Conservation (phyloP, 2,113 vertebrate species). For the Mesoclemmys tuberculata region DNA sequence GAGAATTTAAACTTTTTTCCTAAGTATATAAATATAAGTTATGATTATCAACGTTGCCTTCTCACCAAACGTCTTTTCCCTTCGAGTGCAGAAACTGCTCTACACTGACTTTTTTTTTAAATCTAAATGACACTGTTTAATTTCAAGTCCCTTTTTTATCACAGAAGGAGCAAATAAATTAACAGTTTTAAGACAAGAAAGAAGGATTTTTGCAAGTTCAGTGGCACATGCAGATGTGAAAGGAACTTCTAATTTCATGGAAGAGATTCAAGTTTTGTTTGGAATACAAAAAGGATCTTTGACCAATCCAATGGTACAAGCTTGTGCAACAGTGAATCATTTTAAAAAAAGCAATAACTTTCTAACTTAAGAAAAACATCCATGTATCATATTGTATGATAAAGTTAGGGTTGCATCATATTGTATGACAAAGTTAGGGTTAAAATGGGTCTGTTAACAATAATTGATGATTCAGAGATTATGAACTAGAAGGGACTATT, state of each 20-base stretch:
- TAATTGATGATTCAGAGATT: too few relatives aligned
- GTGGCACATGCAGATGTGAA: not conserved
- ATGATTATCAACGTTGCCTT: not conserved
- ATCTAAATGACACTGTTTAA: not conserved
- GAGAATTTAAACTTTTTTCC: not conserved
- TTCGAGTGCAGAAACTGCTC: not conserved
- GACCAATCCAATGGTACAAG: not conserved
- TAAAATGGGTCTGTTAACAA: not conserved
- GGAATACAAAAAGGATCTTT: not conserved
- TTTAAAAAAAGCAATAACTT: not conserved
- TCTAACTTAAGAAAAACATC: not conserved
- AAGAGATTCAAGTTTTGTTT: not conserved
- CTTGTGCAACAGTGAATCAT: not conserved
- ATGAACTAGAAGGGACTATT: too few relatives aligned
- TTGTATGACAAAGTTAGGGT: not conserved
- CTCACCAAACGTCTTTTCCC: not conserved
- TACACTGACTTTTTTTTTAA: not conserved
- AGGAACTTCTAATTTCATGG: not conserved
- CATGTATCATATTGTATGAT: not conserved
- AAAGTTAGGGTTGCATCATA: not conserved
- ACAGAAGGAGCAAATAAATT: not conserved
- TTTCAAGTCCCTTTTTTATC: conserved; percentile 9
- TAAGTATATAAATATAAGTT: not conserved
- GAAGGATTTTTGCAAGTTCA: not conserved
- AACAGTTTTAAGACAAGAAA: not conserved